Evolutionary conservation across 2,888 invertebrate genomes (phyloP), one percentile per base, ranked within the genome.

Genomic region (Caradrina kadenii): DNA sequence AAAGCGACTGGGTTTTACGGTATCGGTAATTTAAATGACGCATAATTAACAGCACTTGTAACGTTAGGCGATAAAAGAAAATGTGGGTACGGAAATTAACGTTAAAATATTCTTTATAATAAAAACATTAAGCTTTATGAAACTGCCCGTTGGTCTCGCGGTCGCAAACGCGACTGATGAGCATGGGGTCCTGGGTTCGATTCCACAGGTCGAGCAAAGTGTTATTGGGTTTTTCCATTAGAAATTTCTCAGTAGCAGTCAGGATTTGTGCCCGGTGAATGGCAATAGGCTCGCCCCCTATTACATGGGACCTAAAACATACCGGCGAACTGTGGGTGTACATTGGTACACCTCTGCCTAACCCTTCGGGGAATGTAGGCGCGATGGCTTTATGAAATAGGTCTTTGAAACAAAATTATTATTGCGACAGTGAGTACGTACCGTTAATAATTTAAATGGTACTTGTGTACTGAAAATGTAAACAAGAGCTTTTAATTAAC

Each of bases 21-120:
- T 62, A 77, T 69, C 69, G 69, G 64, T 65, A 77, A 80, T 76
- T 77, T 77, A 77, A 77, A 77, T 76, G 70, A 56, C 49, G 76
- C 76, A 77, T 77, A 77, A 76, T 77, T 77, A 80, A 63, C 76
- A 65, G 48, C 22, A 60, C 65, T 65, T 80, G 63, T 52, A 64
- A 69, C 10, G 50, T 35, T 54, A 60, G 21, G 21, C 13, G 58
- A 64, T 75, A 59, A 68, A 79, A 60, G 59, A 63, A 60, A 69
- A 63, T 45, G 65, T 65, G 6, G 42, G 15, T 13, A 49, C 3
- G 22, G 13, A 55, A 26, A 68, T 59, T 64, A 53, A 53, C 22
- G 22, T 42, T 2, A 21, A 52, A 58, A 39, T 26, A 26, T 42
- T 63, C 17, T 48, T n/a, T 62, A 35, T 35, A 10, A 26, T 26